These are phyloP conservation scores for Phortica variegata DNA, from an alignment of 1,140 invertebrate species.

Conservation along the genomic window DNA sequence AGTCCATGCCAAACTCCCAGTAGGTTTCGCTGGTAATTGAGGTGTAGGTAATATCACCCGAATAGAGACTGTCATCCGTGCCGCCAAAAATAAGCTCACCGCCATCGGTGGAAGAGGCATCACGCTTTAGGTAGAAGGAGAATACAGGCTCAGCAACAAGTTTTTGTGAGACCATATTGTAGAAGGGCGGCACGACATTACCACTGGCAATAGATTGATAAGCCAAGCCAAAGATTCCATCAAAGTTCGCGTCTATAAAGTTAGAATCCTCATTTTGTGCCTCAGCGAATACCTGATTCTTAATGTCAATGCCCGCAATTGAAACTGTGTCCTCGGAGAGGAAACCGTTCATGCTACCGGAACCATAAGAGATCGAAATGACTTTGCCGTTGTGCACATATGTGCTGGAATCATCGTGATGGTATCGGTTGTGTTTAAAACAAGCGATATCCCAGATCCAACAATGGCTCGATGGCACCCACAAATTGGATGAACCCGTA, in stretches of 20 bases:
- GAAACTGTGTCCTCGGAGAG: constrained; percentile 83
- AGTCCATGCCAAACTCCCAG: constrained; percentile 96
- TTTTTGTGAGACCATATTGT: constrained; percentile 87
- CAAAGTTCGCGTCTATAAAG: constrained; percentile 93
- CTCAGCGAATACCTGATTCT: constrained; percentile 92
- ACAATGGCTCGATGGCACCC: constrained; percentile 95
- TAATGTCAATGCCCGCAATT: constrained; percentile 66
- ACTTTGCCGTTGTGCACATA: constrained; percentile 85
- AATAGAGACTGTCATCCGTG: constrained; percentile 84
- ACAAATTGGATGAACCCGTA: constrained; percentile 96
- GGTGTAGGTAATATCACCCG: constrained; percentile 86
- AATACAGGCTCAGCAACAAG: constrained; percentile 79
- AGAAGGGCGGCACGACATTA: constrained; percentile 87
- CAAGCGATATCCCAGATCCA: constrained; percentile 68
- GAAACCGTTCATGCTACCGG: constrained; percentile 90
- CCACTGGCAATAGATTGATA: constrained; percentile 86
- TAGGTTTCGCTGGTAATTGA: constrained; percentile 83
- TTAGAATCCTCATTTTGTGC: constrained; percentile 83
- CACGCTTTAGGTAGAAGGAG: constrained; percentile 81
- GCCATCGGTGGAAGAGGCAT: constrained; percentile 71
- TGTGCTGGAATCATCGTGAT: constrained; percentile 76
- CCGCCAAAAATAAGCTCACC: constrained; percentile 93
- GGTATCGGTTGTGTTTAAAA: constrained; percentile 83
- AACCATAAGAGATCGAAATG: constrained; percentile 92
- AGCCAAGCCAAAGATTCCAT: constrained; percentile 92